phyloP scores from a whole-genome alignment of 2,113 vertebrate species.

The Plecturocebus donacophilus region DNA sequence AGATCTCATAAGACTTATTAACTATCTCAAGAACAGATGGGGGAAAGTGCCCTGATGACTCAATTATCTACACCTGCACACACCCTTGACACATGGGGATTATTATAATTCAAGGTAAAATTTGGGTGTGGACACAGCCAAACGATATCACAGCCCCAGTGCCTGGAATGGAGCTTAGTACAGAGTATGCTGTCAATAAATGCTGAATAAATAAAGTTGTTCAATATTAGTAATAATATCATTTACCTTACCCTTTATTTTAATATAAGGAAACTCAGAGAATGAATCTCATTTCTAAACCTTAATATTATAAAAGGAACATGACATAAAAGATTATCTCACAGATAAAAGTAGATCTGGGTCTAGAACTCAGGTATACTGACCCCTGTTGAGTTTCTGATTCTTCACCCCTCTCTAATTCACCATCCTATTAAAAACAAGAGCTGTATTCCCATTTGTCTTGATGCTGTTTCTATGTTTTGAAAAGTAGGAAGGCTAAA shows the following conservation, averaged over 20 bases:
- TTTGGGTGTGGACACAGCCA: too few species aligned
- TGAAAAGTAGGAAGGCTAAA: neutral
- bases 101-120: too few species aligned
- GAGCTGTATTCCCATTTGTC: neutral
- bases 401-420: neutral
- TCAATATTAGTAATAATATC: neutral
- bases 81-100: neutral
- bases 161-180: neutral
- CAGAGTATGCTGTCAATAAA: neutral
- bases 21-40: too few species aligned
- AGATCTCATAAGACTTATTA: too few species aligned
- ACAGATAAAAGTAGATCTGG: neutral
- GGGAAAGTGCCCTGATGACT: neutral
- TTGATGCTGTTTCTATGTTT: neutral
- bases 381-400: neutral
- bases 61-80: neutral
- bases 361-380: neutral
- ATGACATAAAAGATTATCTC: neutral
- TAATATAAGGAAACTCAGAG: neutral
- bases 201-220: neutral
- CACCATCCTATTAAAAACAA: neutral
- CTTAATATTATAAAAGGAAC: neutral
- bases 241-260: neutral
- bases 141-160: neutral
- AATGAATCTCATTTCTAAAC: neutral